These are phyloP conservation scores for Dolichopus griseipennis DNA, from an alignment of 2,888 invertebrate genomes.

Conservation along the genomic window DNA sequence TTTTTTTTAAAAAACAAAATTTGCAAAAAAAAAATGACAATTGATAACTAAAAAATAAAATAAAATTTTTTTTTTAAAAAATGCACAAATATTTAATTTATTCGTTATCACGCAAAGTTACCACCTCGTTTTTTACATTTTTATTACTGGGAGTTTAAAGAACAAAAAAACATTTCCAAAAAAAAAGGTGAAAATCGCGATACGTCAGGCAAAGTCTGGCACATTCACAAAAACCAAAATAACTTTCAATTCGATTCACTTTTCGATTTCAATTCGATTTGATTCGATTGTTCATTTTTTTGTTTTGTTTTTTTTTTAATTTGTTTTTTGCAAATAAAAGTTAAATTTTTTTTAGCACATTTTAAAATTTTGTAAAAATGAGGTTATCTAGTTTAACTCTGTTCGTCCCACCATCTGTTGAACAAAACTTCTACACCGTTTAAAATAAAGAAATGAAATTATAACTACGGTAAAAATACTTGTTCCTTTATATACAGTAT, in stretches of 20 bases:
- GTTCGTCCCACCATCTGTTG: no score
- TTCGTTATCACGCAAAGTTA: constrained; percentile 6
- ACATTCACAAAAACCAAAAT: no score
- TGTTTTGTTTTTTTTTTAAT: background rate
- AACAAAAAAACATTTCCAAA: no score
- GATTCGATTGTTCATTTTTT: background rate
- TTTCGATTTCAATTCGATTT: no score
- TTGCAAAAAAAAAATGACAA: background rate
- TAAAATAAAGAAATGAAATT: no score
- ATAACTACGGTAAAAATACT: no score
- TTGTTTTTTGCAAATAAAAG: background rate
- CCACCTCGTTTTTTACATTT: background rate
- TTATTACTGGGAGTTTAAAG: no score
- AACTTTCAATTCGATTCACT: background rate
- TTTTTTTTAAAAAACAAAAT: no score
- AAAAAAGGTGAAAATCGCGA: background rate
- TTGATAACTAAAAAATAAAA: background rate
- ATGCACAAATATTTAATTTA: background rate
- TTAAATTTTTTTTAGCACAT: no score
- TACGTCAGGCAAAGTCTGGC: background rate
- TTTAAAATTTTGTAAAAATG: background rate
- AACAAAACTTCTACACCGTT: no score
- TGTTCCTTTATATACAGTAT: no score
- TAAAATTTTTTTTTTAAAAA: background rate
- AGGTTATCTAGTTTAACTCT: background rate